phyloP scores from a whole-genome alignment of 2,888 invertebrate species.

The Empis stercorea region DNA sequence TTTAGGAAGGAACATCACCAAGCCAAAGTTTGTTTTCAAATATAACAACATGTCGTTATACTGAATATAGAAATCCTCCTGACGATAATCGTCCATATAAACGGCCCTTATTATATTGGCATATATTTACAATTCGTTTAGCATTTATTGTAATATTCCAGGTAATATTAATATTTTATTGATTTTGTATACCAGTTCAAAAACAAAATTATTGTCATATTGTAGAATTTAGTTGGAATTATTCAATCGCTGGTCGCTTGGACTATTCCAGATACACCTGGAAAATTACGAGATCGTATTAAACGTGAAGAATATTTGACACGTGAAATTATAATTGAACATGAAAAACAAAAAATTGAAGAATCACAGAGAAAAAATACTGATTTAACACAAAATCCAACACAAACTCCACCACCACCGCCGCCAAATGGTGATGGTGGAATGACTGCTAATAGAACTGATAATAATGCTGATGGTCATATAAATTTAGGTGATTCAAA shows the following conservation, averaged over 20 bases:
- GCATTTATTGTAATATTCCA: constrained; percentile 67
- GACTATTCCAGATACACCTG: constrained; percentile 65
- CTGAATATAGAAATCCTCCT: constrained; percentile 54
- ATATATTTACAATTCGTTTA: constrained; percentile 55
- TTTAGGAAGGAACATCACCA: constrained; percentile 27
- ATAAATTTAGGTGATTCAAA: constrained; percentile 8
- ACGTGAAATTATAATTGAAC: constrained; percentile 59
- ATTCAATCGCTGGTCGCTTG: constrained; percentile 59
- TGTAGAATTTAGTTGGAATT: constrained; percentile 61
- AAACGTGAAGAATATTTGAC: constrained; percentile 58
- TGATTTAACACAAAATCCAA: constrained; percentile 1
- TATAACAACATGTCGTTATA: constrained; percentile 45
- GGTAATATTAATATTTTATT: constrained; percentile 23
- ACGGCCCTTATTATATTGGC: constrained; percentile 57
- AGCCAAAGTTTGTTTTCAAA: constrained; percentile 25
- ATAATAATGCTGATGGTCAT: neutral
- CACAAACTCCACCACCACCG: constrained; percentile 3
- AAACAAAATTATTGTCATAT: no score
- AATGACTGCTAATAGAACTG: no score
- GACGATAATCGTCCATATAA: constrained; percentile 40
- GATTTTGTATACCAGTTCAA: neutral
- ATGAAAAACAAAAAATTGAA: constrained; percentile 40
- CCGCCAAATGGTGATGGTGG: neutral
- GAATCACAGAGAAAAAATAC: constrained; percentile 7
- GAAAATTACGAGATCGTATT: constrained; percentile 54